Evolutionary conservation across 2,113 vertebrate genomes (phyloP).

Genomic region (Oceanites oceanicus): DNA sequence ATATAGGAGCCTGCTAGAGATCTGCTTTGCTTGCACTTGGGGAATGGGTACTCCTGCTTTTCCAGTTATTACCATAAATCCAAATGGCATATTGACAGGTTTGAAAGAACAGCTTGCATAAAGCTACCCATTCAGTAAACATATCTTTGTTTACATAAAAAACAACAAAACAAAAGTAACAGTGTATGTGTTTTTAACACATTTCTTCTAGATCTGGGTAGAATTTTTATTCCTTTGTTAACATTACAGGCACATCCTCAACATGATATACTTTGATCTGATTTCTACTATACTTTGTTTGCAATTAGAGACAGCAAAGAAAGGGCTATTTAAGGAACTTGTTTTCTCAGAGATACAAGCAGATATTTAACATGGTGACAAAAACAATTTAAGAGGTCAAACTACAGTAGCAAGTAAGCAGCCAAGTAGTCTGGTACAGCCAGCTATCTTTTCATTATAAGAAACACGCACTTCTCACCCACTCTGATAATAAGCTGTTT

Average conservation of each 20-base stretch:
- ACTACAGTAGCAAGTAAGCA: neutral
- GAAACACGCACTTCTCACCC: neutral
- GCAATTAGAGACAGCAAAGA: neutral
- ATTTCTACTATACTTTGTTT: neutral
- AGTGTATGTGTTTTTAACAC: neutral
- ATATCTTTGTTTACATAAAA: neutral
- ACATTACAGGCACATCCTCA: neutral
- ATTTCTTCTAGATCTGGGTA: neutral
- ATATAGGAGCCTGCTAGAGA: neutral
- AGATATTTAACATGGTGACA: neutral
- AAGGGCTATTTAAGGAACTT: neutral
- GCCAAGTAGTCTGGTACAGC: neutral
- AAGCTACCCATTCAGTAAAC: neutral
- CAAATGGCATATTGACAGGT: neutral
- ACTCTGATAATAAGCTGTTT: neutral
- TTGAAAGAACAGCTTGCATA: neutral
- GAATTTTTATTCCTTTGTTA: neutral
- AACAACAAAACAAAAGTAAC: neutral
- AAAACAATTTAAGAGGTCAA: neutral
- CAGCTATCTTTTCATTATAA: neutral
- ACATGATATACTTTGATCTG: neutral
- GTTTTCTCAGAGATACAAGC: neutral
- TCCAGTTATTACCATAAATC: neutral
- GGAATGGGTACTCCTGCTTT: neutral
- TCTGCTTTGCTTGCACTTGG: neutral